Percentiles rank a stretch among this genome's conserved stretches.
phyloP scores from a whole-genome alignment of 2,113 vertebrate genomes.

The Rutilus rutilus region DNA sequence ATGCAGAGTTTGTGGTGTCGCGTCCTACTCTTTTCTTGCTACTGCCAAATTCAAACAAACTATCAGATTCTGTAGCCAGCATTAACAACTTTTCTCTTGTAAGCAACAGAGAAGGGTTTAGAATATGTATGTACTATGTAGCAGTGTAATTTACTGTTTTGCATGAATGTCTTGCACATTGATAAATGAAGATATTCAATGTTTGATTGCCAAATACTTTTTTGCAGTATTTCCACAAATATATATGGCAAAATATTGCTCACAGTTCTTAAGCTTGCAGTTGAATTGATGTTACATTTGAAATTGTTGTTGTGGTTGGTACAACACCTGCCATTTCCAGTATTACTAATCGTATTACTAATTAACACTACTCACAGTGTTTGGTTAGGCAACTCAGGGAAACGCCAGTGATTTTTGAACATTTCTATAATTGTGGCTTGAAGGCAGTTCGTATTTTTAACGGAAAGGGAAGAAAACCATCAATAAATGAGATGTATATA shows the following conservation, averaged over 20 bases:
- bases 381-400: background rate
- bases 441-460: background rate
- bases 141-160: too few species aligned
- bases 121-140: background rate
- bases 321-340: too few species aligned
- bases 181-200: background rate
- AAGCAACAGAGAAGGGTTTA: background rate
- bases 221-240: background rate
- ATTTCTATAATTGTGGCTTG: background rate
- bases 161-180: background rate
- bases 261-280: background rate
- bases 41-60: conserved; percentile 16
- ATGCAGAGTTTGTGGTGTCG: background rate
- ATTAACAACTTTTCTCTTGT: background rate
- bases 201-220: background rate
- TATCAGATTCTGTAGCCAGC: background rate
- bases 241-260: too few species aligned
- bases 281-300: background rate
- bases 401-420: background rate
- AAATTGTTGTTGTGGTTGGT: background rate
- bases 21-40: background rate
- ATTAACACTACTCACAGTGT: background rate
- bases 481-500: background rate
- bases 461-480: background rate
- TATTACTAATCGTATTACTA: too few species aligned